These are phyloP conservation scores for Platygyra sinensis DNA, from an alignment of 64 coral and sea anemone genomes.

Conservation along the genomic window DNA sequence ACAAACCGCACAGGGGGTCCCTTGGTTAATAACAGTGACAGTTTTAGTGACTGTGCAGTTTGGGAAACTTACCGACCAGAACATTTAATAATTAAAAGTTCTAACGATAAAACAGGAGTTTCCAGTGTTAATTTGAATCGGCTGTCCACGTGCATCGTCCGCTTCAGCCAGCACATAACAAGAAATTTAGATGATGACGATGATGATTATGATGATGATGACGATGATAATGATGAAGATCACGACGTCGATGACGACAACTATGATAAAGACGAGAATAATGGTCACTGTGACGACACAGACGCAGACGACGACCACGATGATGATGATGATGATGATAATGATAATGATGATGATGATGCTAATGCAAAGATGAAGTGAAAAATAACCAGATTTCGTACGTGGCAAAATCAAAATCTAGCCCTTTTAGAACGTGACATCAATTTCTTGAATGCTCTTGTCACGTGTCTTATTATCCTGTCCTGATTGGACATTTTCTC, in stretches of 20 bases:
- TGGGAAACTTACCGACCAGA: constrained; percentile 2
- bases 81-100: not conserved
- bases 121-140: not conserved
- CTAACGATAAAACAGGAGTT: not conserved
- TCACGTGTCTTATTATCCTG: too few relatives aligned
- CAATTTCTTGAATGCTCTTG: too few relatives aligned
- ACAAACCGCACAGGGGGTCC: not conserved
- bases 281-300: not conserved
- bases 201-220: not conserved
- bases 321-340: not conserved
- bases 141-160: not conserved
- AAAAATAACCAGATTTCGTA: too few relatives aligned
- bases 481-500: too few relatives aligned
- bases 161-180: not conserved
- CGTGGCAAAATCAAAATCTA: too few relatives aligned
- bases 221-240: not conserved
- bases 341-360: not conserved
- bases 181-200: not conserved
- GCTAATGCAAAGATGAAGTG: too few relatives aligned
- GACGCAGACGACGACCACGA: not conserved
- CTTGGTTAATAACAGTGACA: not conserved
- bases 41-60: not conserved
- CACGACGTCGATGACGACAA: not conserved
- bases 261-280: not conserved
- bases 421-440: too few relatives aligned